These are phyloP conservation scores for Cyprinus carpio DNA, from an alignment of 2,113 vertebrate species.

Conservation along the genomic window DNA sequence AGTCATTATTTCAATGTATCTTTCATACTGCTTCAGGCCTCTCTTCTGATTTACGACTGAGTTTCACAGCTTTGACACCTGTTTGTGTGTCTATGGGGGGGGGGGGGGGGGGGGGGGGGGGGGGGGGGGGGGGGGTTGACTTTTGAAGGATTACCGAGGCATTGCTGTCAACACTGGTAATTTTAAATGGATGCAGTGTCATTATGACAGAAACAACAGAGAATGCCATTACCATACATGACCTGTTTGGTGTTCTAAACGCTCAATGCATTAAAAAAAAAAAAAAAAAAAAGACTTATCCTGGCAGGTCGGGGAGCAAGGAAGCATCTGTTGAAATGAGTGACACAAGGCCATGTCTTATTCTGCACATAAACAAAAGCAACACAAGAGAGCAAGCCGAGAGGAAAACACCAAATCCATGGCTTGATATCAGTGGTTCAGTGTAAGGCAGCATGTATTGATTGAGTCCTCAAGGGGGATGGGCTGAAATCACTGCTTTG, in stretches of 20 bases:
- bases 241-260: slow-evolving; percentile 27
- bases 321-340: slow-evolving; percentile 4
- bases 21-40: neutral
- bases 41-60: slow-evolving; percentile 8
- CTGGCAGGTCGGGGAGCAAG: neutral
- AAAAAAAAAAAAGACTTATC: slow-evolving; percentile 32
- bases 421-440: neutral
- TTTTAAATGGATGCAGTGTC: slow-evolving; percentile 60
- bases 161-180: slow-evolving; percentile 57
- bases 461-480: slow-evolving; percentile 13
- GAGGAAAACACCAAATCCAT: neutral
- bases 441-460: neutral
- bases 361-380: neutral
- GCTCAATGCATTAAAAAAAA: neutral
- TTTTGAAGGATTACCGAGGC: slow-evolving; percentile 48
- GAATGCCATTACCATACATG: slow-evolving; percentile 40
- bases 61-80: neutral
- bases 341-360: slow-evolving; percentile 10
- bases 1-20: neutral
- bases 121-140: neutral
- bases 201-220: slow-evolving; percentile 59
- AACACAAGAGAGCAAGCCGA: neutral
- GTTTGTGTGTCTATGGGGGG: neutral
- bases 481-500: slow-evolving; percentile 7
- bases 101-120: too few relatives aligned